These are phyloP conservation scores for Deilephila elpenor DNA, from an alignment of 2,888 invertebrate species.

Conservation along the genomic window DNA sequence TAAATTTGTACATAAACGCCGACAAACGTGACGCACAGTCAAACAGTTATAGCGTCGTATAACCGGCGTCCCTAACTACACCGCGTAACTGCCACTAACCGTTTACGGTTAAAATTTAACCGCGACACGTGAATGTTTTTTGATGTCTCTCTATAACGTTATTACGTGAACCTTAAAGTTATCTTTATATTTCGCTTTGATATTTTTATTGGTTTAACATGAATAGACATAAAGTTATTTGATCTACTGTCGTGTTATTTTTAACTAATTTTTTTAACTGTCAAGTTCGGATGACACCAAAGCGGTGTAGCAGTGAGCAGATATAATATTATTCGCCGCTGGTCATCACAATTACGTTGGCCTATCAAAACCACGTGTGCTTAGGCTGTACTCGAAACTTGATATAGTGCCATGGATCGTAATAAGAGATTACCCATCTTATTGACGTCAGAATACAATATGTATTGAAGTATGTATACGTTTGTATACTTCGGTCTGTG, in stretches of 20 bases:
- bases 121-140: constrained; percentile 58
- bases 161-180: constrained; percentile 4
- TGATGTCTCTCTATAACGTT: constrained; percentile 15
- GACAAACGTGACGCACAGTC: constrained; percentile 52
- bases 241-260: no score
- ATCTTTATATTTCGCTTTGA: background rate
- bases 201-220: constrained; percentile 1
- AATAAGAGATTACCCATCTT: no score
- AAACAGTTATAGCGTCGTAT: constrained; percentile 69
- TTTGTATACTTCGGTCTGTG: background rate
- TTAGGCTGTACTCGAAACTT: no score
- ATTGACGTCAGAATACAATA: background rate
- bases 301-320: no score
- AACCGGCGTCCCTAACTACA: constrained; percentile 56
- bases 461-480: no score
- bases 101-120: constrained; percentile 65
- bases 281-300: no score
- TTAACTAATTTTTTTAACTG: no score
- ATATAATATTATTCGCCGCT: no score
- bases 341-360: no score
- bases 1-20: constrained; percentile 58
- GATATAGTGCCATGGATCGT: no score
- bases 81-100: constrained; percentile 63
- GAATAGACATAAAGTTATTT: background rate
- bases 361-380: no score